Percentiles rank a stretch among this genome's conserved stretches.
Evolutionary conservation across 2,888 invertebrate genomes (phyloP).

Genomic region (Melanchra persicariae): DNA sequence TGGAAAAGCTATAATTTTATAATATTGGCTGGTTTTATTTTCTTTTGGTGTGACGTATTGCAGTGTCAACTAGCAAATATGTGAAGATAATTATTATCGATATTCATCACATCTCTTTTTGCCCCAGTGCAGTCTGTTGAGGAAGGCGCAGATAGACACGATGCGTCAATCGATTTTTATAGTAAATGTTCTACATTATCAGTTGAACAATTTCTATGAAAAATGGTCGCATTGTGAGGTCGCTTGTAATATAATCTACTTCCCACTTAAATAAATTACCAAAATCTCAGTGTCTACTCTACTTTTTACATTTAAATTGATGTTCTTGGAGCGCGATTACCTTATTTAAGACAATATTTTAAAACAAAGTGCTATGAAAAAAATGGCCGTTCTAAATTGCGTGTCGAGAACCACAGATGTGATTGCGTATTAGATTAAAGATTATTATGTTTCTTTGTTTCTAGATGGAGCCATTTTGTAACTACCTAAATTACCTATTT

Average conservation of each 20-base stretch:
- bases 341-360: constrained; percentile 9
- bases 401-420: constrained; percentile 36
- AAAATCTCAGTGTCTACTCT: background rate
- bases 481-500: constrained; percentile 32
- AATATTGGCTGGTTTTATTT: too few relatives aligned
- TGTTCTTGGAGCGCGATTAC: constrained; percentile 16
- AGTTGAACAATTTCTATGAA: too few relatives aligned
- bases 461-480: constrained; percentile 40
- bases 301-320: constrained; percentile 11
- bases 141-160: too few relatives aligned
- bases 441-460: constrained; percentile 51
- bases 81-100: too few relatives aligned
- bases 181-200: too few relatives aligned
- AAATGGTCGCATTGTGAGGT: too few relatives aligned
- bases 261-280: background rate
- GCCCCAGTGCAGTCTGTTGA: too few relatives aligned
- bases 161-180: too few relatives aligned
- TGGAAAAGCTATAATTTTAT: too few relatives aligned
- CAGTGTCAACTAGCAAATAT: too few relatives aligned
- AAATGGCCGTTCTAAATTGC: constrained; percentile 23
- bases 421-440: constrained; percentile 39
- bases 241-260: background rate
- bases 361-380: constrained; percentile 23
- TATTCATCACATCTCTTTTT: too few relatives aligned
- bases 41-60: too few relatives aligned